Evolutionary conservation across 2,888 invertebrate species (phyloP), one percentile per base, ranked within the genome.

Genomic region (Coelogynopora nodosa): DNA sequence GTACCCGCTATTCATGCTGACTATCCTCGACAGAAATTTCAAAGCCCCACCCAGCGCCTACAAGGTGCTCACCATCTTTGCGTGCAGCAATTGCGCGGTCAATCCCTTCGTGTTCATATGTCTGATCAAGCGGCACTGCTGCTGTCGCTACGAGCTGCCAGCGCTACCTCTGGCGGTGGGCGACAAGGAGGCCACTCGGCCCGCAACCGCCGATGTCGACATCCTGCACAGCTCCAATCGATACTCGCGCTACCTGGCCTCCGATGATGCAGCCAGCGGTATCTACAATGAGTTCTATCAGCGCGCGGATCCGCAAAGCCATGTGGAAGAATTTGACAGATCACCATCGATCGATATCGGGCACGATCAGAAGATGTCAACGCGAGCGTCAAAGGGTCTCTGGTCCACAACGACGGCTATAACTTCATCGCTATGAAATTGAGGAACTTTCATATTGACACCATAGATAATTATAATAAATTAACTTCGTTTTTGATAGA

Each of bases 1-100:
- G 96, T 96, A 96, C 88, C 96, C 96, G 18, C 93, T 96, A 88
- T 96, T 96, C 92, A 94, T 96, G 89, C 95, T 96, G 89, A 96
- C 96, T 0, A 93, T 96, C 88, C 88, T 91, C 26, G 92, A 92
- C 88, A 90, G 91, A 0, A 88, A 89, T 31, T 90, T 90, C 88
- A 87, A 88, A 67, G 89, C 89, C 31, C 89, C 90, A 1, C 88
- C 89, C 18, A 88, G 89, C 23, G 87, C 90, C 31, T 92, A 91
- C 88, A 90, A 90, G 93, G 87, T 89, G 28, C 87, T 91, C 84
- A 91, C 91, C 29, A 90, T 91, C 31, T 87, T 91, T 1, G 91
- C 91, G 0, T 91, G 91, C 91, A 89, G 90, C 80, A 91, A 91
- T 83, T 90, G 91, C 0, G 88, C 91, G 5, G 89, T 91, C 2